A percentile compares a stretch with the other conserved stretches of the same genome.
phyloP scores from a whole-genome alignment of 2,888 invertebrate species.

The Anthophora plumipes region DNA sequence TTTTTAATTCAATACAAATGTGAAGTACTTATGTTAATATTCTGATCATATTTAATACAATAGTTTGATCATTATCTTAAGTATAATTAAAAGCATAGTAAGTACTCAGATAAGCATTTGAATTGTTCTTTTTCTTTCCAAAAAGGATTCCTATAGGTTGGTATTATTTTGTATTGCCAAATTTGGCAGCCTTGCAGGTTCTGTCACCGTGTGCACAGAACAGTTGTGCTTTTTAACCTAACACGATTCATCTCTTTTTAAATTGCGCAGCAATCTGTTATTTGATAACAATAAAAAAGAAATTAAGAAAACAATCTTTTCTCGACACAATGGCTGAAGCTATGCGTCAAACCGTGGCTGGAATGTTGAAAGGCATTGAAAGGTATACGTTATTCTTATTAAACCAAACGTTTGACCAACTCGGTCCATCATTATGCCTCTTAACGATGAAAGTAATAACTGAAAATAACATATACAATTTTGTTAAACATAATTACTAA shows the following conservation, averaged over 20 bases:
- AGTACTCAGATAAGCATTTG: neutral
- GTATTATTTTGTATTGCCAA: slow-evolving; percentile 8
- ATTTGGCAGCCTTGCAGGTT: slow-evolving; percentile 29
- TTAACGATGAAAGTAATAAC: neutral
- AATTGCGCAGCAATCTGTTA: neutral
- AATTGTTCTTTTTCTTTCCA: neutral
- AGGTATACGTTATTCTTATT: slow-evolving; percentile 86
- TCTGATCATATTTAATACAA: neutral
- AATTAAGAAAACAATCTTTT: neutral
- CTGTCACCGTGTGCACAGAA: slow-evolving; percentile 2
- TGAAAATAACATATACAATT: neutral
- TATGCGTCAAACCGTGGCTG: slow-evolving; percentile 94
- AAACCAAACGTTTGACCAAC: neutral
- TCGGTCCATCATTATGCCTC: neutral
- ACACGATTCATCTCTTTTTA: neutral
- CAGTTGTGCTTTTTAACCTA: slow-evolving; percentile 32
- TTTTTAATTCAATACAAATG: neutral
- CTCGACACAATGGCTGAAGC: slow-evolving; percentile 89
- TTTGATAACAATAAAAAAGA: neutral
- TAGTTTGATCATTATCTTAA: neutral
- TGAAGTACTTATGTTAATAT: neutral
- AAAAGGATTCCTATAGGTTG: slow-evolving; percentile 9
- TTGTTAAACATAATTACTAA: neutral
- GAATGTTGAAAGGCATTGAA: slow-evolving; percentile 96
- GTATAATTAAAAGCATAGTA: neutral